A percentile compares a stretch with the other conserved stretches of the same genome.
These are phyloP conservation scores for Agrotis exclamationis DNA, from an alignment of 2,888 invertebrate species.

Conservation along the genomic window DNA sequence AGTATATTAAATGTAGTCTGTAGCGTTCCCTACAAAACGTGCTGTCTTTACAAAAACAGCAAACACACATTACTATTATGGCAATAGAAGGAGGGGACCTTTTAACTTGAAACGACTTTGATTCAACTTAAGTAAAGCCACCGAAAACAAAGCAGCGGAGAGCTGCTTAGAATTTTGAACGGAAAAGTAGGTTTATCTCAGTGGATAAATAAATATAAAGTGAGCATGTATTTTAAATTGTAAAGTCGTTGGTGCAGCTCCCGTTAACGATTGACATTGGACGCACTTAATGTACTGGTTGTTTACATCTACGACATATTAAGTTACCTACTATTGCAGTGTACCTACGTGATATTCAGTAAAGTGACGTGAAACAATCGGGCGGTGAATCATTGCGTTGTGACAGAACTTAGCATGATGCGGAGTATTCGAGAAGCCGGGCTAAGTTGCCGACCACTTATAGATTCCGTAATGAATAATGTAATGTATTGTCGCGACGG, in stretches of 20 bases:
- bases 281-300: conserved; percentile 46
- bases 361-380: conserved; percentile 72
- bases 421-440: conserved; percentile 72
- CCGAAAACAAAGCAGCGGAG: conserved; percentile 59
- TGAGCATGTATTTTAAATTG: conserved; percentile 51
- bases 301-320: conserved; percentile 48
- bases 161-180: conserved; percentile 62
- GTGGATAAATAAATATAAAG: conserved; percentile 52
- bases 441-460: conserved; percentile 71
- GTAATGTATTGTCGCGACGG: conserved; percentile 77
- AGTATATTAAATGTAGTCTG: not conserved
- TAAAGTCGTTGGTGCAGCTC: conserved; percentile 33
- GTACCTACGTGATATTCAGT: conserved; percentile 66
- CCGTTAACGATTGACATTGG: conserved; percentile 43
- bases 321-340: conserved; percentile 43
- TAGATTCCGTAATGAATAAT: conserved; percentile 81
- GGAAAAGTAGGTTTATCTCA: conserved; percentile 54
- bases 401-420: conserved; percentile 56
- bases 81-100: conserved; percentile 36
- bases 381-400: conserved; percentile 72
- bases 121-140: conserved; percentile 60
- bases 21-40: conserved; percentile 15
- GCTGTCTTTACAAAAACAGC: conserved; percentile 18
- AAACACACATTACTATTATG: conserved; percentile 52
- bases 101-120: conserved; percentile 55